Evolutionary conservation across 2,888 invertebrate genomes (phyloP), one percentile per base, ranked within the genome.

Genomic region (Drosophila multiciliata): DNA sequence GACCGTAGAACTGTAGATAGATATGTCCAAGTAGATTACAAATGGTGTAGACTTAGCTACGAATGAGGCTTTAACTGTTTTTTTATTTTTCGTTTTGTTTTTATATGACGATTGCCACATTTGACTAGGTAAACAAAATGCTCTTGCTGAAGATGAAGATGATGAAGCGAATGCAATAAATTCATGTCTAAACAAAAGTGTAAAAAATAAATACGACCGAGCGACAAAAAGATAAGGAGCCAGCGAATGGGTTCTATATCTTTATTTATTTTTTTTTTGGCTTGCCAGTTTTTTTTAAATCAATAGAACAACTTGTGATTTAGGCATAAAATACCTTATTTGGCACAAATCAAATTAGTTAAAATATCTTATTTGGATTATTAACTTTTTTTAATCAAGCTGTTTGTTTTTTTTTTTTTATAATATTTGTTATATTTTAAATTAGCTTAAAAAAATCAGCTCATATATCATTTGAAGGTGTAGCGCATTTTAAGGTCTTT

Each of bases 151-250:
- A 29, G 55, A 49, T 53, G 64, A 59, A 52, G 59, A 63, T 53
- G 68, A 66, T 53, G 66, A 62, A 45, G 42, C 61, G 64, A 72
- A 60, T 32, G 78, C 33, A 48, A 87, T 87, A 89, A 90, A 89
- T 89, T 90, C 75, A 88, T 80, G 83, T 90, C 88, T 85, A 88
- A 89, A 88, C 82, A 89, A 90, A 85, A 89, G 89, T 89, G 90
- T 89, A 89, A 89, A 89, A 72, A 85, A 87, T 69, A 89, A 87
- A 87, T 80, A 86, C 52, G 70, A 81, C 49, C 70, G 71, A 58
- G 62, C 67, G 80, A 73, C 72, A 71, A 55, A 55, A 38, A 89
- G 87, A 80, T 80, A 80, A 64, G 71, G 49, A 20, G 54, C 42
- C 20, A 67, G 66, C 49, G 61, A 60, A 64, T 32, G 59, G 49